Evolutionary conservation across 2,797 vertebrate genomes (phyloP), one percentile per base, ranked within the genome.

Genomic region (Phoebastria nigripes): DNA sequence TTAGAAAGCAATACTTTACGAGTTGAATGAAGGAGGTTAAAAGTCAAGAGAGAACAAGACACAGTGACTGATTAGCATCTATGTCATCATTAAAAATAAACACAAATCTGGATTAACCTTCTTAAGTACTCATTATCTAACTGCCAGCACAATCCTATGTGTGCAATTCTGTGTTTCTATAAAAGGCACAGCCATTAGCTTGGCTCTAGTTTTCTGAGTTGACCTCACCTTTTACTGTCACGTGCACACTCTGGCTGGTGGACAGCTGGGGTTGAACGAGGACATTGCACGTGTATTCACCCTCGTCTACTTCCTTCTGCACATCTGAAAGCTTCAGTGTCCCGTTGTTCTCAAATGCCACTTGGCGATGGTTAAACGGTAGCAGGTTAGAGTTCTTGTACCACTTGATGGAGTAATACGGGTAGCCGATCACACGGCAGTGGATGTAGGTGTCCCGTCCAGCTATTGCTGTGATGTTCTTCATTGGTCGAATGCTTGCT

Each of bases 351-450:
- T 99, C 99, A 65, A 99, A 99, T 1, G 99, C 99, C 90, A 99
- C 98, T 98, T 99, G 99, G 19, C 99, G 98, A 90, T 99, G 99
- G 97, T 99, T 99, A 93, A 99, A 99, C 2, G 99, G 99, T 39
- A 99, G 98, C 96, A 99, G 98, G 8, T 99, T 99, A 1, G 99
- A 99, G 97, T 99, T 99, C 98, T 99, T 99, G 97, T 99, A 99
- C 99, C 99, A 99, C 96, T 99, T 99, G 97, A 99, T 99, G 97
- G 99, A 99, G 97, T 99, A 99, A 92, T 99, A 99, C 0, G 99
- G 99, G 87, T 99, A 99, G 85, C 99, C 99, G 26, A 99, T 99
- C 82, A 99, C 99, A 6, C 99, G 99, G 72, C 99, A 99, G 98
- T 99, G 99, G 83, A 99, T 99, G 65, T 99, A 99, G 6, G 99